phyloP scores from a whole-genome alignment of 2,797 vertebrate genomes.

The Notolabrus celidotus region DNA sequence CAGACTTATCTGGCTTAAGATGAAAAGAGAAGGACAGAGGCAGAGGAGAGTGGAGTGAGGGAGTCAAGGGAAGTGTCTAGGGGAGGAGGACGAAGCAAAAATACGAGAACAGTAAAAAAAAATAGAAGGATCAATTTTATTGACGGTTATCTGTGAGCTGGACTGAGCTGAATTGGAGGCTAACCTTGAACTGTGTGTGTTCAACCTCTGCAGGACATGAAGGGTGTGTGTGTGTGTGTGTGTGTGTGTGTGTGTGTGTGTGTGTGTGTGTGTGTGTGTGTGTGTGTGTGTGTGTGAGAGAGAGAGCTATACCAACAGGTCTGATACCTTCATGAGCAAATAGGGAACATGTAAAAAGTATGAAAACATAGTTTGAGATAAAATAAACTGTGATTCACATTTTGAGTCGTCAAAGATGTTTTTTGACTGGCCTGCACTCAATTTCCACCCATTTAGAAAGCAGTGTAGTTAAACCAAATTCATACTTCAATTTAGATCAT shows the following conservation, averaged over 20 bases:
- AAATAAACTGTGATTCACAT: conserved; percentile 25
- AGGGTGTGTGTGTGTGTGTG: conserved; percentile 33
- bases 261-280: conserved; percentile 9
- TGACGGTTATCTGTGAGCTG: conserved; percentile 79
- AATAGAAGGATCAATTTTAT: conserved; percentile 76
- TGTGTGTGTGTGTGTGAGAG: too few species aligned
- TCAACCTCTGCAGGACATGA: conserved; percentile 57
- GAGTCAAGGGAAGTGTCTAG: conserved; percentile 61
- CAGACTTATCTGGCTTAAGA: conserved; percentile 80
- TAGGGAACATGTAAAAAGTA: conserved; percentile 28
- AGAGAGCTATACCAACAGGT: conserved; percentile 28
- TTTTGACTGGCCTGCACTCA: too few species aligned
- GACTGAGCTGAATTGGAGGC: conserved; percentile 61
- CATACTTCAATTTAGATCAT: too few species aligned
- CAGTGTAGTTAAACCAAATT: too few species aligned
- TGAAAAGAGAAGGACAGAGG: conserved; percentile 80
- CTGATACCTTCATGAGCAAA: conserved; percentile 45
- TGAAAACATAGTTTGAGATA: not conserved
- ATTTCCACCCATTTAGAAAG: too few species aligned
- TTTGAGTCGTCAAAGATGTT: too few species aligned
- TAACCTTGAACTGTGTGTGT: conserved; percentile 78
- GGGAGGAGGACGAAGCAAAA: conserved; percentile 42
- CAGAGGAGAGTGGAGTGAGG: conserved; percentile 64
- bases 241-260: conserved; percentile 50
- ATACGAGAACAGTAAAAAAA: conserved; percentile 54